Base-by-base conservation (phyloP, 2,888 invertebrate species). In the Papilio demoleus region DNA sequence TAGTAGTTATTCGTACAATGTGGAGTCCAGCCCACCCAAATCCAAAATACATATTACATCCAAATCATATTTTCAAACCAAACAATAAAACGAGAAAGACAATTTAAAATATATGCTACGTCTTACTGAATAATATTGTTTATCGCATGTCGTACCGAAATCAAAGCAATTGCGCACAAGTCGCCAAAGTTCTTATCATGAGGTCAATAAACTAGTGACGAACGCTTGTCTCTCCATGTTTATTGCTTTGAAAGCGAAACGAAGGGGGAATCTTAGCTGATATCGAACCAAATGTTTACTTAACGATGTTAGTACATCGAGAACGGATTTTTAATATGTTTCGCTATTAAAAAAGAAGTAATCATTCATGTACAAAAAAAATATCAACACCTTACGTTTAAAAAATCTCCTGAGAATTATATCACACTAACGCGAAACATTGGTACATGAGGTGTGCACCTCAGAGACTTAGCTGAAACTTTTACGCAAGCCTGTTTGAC, bases 141-240 rank as follows among this genome's bases (percentile, higher is more conserved):
- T 27, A 53, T 53, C 53, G 31, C 8, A 31, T 31, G 31, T 17
- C 9, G 31, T 4, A 62, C 19, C n/a, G 24, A 38, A n/a, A 63
- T 22, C 34, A 47, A 50, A 63, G 63, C 34, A 22, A 38, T 36
- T 50, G 38, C 50, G 50, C 31, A 62, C 24, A 45, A 42, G 45
- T 66, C 58, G 65, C 47, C 59, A 36, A 59, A 56, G 56, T 42
- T 45, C 45, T 66, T 66, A 66, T 66, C 65, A 45, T 34, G 36
- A 66, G 65, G 58, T 66, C 45, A 66, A 66, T 47, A 59, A 47
- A 58, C 64, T n/a, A 40, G 53, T n/a, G 53, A 50, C 47, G 47
- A 56, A 27, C 64, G 34, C 27, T 64, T 24, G 27, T 53, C 22
- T 12, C 19, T 53, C 38, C 11, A 22, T n/a, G 53, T 50, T 50